phyloP scores from a whole-genome alignment of 2,797 vertebrate species.

The Pipistrellus nathusii region DNA sequence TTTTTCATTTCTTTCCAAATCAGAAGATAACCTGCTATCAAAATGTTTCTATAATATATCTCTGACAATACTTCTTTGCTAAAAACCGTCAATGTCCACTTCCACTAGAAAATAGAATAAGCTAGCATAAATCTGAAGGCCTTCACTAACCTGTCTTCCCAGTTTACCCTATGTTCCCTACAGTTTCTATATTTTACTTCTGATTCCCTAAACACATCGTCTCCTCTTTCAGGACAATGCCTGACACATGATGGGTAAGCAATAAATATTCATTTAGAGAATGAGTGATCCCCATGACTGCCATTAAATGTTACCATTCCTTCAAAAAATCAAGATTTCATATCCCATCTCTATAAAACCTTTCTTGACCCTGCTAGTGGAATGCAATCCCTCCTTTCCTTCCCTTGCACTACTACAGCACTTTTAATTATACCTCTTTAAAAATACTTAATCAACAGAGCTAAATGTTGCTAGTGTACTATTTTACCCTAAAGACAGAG shows the following conservation, averaged over 20 bases:
- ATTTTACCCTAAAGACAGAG: constrained; percentile 25
- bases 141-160: neutral
- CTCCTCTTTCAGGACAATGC: neutral
- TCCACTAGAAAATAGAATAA: constrained; percentile 20
- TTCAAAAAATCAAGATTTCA: constrained; percentile 48
- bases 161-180: neutral
- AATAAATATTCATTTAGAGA: constrained; percentile 33
- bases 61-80: constrained; percentile 28
- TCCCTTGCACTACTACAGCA: neutral
- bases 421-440: constrained; percentile 30
- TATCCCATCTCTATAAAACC: neutral
- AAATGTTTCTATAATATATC: constrained; percentile 4
- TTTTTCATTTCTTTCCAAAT: neutral
- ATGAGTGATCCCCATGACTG: neutral
- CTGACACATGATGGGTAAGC: neutral
- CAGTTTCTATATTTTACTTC: neutral
- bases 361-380: neutral
- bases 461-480: neutral
- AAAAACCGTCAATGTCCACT: constrained; percentile 15
- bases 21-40: neutral
- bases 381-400: neutral
- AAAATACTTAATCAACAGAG: constrained; percentile 36
- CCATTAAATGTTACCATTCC: neutral
- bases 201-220: neutral
- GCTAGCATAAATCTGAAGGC: neutral